Evolutionary conservation across 2,888 invertebrate species (phyloP).

Genomic region (Ichneumon xanthorius): DNA sequence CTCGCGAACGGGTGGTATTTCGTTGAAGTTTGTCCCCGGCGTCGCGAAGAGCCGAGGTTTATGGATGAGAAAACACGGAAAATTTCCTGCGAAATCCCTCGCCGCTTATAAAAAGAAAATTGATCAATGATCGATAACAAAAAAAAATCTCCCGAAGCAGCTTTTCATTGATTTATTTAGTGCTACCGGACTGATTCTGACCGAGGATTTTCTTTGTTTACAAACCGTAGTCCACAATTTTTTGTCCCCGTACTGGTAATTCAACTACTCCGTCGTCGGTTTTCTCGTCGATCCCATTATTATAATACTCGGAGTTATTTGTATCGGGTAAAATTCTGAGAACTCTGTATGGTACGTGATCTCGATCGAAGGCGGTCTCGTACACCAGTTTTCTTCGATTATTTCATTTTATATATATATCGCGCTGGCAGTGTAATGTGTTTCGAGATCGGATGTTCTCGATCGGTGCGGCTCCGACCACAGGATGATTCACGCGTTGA

Average conservation of each 20-base stretch:
- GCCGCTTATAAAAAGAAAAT: background rate
- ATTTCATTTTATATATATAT: slow-evolving; percentile 44
- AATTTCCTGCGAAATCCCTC: background rate
- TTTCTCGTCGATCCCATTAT: slow-evolving; percentile 42
- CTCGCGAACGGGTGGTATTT: slow-evolving; percentile 40
- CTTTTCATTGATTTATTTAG: background rate
- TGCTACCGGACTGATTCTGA: background rate
- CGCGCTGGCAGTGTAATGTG: slow-evolving; percentile 33
- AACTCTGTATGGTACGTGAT: slow-evolving; percentile 52
- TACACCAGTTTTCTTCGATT: slow-evolving; percentile 45
- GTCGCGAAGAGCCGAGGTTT: slow-evolving; percentile 17
- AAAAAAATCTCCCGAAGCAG: background rate
- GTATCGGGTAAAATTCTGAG: slow-evolving; percentile 47
- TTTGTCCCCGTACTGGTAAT: slow-evolving; percentile 1
- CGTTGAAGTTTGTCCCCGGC: slow-evolving; percentile 22
- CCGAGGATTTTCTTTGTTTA: background rate
- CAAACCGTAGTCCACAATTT: background rate
- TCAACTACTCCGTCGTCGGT: background rate
- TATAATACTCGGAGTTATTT: slow-evolving; percentile 53
- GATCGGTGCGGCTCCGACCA: slow-evolving; percentile 32
- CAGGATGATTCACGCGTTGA: slow-evolving; percentile 50
- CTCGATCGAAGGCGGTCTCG: slow-evolving; percentile 17
- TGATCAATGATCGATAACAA: background rate
- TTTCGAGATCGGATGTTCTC: slow-evolving; percentile 48
- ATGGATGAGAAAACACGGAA: slow-evolving; percentile 21